Evolutionary conservation across 2,113 vertebrate species (phyloP).

Genomic region (Casuarius casuarius): DNA sequence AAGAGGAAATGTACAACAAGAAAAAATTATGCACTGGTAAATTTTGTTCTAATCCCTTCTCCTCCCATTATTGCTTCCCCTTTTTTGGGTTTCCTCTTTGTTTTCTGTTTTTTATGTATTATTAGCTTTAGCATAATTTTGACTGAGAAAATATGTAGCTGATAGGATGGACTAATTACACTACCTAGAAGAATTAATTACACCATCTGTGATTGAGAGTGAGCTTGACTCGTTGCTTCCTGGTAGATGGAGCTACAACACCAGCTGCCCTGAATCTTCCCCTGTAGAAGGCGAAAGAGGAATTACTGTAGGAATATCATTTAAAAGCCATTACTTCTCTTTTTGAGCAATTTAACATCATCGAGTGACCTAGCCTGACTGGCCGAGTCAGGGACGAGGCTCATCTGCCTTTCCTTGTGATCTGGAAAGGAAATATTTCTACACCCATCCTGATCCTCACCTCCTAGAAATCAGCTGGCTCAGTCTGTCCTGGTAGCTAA

Average conservation of each 20-base stretch:
- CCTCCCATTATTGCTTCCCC: conserved; percentile 55
- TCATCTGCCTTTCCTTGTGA: not conserved
- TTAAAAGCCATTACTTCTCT: conserved; percentile 46
- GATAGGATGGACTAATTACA: conserved; percentile 70
- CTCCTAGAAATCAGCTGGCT: not conserved
- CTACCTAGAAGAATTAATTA: conserved; percentile 77
- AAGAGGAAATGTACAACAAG: conserved; percentile 68
- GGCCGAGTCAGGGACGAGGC: not conserved
- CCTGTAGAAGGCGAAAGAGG: conserved; percentile 24
- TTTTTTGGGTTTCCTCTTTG: conserved; percentile 48
- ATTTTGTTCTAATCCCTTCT: conserved; percentile 68
- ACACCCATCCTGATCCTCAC: not conserved
- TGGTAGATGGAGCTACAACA: conserved; percentile 65
- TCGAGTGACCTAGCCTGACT: conserved; percentile 11
- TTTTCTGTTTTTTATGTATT: conserved; percentile 71
- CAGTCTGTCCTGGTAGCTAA: not conserved
- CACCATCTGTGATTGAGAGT: conserved; percentile 75
- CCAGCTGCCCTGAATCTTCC: conserved; percentile 50
- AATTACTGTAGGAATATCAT: not conserved
- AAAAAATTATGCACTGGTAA: conserved; percentile 69
- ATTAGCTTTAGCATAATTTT: conserved; percentile 75
- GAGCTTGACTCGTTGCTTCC: conserved; percentile 63
- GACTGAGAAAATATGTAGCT: conserved; percentile 71
- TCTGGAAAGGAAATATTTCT: conserved; percentile 6
- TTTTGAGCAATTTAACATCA: conserved; percentile 45